A percentile compares a stretch with the other conserved stretches of the same genome.
phyloP scores from a whole-genome alignment of 2,113 vertebrate species.

The Sporophila hypoxantha region DNA sequence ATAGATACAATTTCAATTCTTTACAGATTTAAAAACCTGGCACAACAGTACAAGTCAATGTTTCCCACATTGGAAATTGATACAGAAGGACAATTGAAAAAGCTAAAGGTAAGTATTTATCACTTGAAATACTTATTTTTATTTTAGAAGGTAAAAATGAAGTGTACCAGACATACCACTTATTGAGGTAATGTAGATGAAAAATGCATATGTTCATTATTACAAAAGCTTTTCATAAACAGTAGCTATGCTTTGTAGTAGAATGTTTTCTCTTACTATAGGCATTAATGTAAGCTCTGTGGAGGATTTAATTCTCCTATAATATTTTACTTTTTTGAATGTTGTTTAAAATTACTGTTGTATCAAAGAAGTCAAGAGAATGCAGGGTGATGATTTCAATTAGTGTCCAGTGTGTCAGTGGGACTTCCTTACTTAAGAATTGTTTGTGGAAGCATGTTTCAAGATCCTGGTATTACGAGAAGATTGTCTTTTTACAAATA shows the following conservation, averaged over 20 bases:
- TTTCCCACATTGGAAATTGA: slow-evolving; percentile 87
- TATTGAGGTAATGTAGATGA: background rate
- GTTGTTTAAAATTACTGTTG: background rate
- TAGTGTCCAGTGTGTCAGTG: background rate
- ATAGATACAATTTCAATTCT: background rate
- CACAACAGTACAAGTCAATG: slow-evolving; percentile 91
- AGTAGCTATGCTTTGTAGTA: background rate
- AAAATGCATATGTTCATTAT: background rate
- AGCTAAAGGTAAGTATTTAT: slow-evolving; percentile 79
- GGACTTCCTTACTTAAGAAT: background rate
- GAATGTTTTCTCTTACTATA: background rate
- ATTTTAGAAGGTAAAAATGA: background rate
- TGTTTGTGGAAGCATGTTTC: background rate
- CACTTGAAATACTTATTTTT: background rate
- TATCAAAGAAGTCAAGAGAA: background rate
- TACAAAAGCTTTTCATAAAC: background rate
- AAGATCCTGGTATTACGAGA: background rate
- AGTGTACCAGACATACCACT: background rate
- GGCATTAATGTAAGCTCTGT: background rate
- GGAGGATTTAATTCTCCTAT: background rate
- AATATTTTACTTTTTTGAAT: background rate
- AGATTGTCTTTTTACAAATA: background rate
- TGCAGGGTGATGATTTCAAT: background rate
- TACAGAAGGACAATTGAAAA: slow-evolving; percentile 85
- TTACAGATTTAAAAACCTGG: slow-evolving; percentile 90